Conservation (phyloP, 2,113 vertebrate species). For the Ochotona curzoniae region DNA sequence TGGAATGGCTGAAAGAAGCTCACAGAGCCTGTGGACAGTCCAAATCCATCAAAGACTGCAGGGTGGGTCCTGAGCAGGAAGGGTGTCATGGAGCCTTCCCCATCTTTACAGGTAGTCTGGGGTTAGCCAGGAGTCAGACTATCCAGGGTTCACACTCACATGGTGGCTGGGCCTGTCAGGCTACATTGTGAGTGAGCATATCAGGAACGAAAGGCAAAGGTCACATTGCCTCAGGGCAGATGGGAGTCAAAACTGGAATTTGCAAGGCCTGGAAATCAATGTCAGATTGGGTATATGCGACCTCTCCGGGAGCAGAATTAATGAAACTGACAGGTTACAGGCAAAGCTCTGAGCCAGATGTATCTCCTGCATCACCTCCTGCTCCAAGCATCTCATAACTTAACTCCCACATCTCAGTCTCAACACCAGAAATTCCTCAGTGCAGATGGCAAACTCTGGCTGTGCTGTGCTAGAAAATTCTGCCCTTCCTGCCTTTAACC, state of each 20-base stretch:
- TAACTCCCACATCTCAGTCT: neutral
- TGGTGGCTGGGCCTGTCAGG: neutral
- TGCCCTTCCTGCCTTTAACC: neutral
- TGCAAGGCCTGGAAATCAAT: neutral
- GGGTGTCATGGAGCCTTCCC: neutral
- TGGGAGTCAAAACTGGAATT: neutral
- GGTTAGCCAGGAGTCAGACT: neutral
- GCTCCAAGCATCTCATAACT: neutral
- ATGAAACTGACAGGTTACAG: neutral
- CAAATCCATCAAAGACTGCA: slow-evolving; percentile 26
- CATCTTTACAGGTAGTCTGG: neutral
- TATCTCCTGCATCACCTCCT: neutral
- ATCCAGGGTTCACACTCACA: neutral
- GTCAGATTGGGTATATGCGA: neutral
- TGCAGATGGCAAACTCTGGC: neutral
- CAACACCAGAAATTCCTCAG: neutral
- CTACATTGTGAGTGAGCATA: neutral
- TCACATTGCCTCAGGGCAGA: neutral
- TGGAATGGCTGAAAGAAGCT: slow-evolving; percentile 26
- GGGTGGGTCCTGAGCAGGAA: neutral
- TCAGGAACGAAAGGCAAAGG: neutral
- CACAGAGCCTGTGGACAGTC: neutral
- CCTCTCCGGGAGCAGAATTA: too few relatives aligned
- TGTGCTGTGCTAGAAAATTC: neutral
- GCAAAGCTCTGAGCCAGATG: neutral